Conservation (phyloP, 2,797 vertebrate species). For the Craterocephalus amniculus region DNA sequence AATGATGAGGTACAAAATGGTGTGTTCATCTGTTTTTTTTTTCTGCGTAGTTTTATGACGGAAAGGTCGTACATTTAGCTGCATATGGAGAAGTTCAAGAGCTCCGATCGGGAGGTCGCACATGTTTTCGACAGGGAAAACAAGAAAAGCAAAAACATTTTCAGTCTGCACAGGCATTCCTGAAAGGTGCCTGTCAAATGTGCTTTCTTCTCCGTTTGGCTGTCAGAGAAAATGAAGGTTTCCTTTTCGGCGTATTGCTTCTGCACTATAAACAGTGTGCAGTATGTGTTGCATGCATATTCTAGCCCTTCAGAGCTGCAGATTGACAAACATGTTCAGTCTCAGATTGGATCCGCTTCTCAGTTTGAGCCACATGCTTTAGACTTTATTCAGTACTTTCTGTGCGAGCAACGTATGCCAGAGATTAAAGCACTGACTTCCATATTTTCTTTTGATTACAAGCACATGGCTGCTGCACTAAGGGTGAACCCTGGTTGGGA, state of each 20-base stretch:
- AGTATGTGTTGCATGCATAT: not conserved
- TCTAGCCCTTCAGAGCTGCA: conserved; percentile 3
- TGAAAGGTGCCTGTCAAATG: conserved; percentile 52
- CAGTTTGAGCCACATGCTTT: conserved; percentile 15
- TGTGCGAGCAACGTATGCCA: conserved; percentile 27
- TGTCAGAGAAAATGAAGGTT: conserved; percentile 40
- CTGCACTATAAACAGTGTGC: conserved; percentile 34
- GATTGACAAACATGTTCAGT: conserved; percentile 17
- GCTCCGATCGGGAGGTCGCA: conserved; percentile 39
- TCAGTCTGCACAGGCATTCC: conserved; percentile 35
- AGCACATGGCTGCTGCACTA: conserved; percentile 54
- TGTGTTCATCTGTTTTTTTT: conserved; percentile 9
- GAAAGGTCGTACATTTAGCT: conserved; percentile 48
- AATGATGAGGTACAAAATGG: conserved; percentile 12
- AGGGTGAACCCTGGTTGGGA: conserved; percentile 50
- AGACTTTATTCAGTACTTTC: conserved; percentile 7
- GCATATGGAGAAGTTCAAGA: conserved; percentile 41
- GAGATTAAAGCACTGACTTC: conserved; percentile 50
- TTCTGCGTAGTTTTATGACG: conserved; percentile 18
- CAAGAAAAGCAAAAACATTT: conserved; percentile 48
- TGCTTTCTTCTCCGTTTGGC: conserved; percentile 47
- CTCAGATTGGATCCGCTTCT: conserved; percentile 29
- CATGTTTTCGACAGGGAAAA: conserved; percentile 34
- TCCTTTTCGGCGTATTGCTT: conserved; percentile 45
- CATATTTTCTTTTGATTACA: conserved; percentile 62